phyloP scores from a whole-genome alignment of 2,113 vertebrate genomes.

The Cervus canadensis region DNA sequence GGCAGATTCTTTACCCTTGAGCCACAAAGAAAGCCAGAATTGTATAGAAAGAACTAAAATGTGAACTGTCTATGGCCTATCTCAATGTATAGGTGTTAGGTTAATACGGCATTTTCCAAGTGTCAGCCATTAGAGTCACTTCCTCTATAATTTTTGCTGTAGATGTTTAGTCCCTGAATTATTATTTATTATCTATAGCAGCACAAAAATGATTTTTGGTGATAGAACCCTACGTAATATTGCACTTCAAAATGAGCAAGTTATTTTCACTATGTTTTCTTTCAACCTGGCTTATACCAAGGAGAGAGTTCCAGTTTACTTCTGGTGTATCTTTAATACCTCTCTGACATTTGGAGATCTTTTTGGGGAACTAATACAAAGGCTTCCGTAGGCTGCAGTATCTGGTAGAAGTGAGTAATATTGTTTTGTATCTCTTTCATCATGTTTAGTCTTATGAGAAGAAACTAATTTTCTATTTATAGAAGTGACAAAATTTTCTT shows the following conservation, averaged over 20 bases:
- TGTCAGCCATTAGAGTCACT: neutral
- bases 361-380: neutral
- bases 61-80: neutral
- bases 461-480: slow-evolving; percentile 16
- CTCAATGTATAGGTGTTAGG: neutral
- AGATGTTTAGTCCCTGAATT: neutral
- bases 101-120: neutral
- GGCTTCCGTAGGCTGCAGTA: neutral
- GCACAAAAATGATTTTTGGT: neutral
- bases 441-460: neutral
- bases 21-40: too few species aligned
- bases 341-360: neutral
- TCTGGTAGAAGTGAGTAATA: neutral
- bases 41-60: neutral
- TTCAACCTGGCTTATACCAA: neutral
- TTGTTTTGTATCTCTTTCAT: neutral
- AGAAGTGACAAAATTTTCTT: neutral
- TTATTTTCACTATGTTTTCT: neutral
- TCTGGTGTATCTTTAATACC: neutral
- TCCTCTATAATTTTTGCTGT: neutral
- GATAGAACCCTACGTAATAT: neutral
- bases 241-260: neutral
- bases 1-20: too few species aligned
- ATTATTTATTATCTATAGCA: neutral
- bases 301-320: neutral